Evolutionary conservation across 2,113 vertebrate genomes (phyloP).

Genomic region (Struthio camelus): DNA sequence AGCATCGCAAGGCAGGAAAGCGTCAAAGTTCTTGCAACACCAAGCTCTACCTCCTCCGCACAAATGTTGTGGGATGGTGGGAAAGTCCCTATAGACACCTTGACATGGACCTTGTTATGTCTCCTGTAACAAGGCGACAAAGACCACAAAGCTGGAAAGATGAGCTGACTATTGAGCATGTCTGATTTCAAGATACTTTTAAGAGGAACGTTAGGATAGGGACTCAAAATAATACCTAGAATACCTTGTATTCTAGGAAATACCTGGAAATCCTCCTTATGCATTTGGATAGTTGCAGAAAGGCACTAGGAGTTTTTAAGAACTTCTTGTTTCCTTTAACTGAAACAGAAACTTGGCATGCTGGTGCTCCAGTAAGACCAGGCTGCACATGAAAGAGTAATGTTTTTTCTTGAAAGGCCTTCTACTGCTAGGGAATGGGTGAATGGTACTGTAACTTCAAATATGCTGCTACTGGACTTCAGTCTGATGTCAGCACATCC

Average conservation of each 20-base stretch:
- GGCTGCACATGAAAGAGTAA: not conserved
- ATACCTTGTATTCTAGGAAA: not conserved
- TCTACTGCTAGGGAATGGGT: not conserved
- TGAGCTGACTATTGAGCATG: not conserved
- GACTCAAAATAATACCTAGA: not conserved
- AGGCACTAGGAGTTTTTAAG: not conserved
- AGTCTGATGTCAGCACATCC: not conserved
- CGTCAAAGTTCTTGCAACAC: not conserved
- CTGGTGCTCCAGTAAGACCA: not conserved
- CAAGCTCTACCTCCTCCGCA: not conserved
- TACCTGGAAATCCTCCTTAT: not conserved
- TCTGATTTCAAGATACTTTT: not conserved
- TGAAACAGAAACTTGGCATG: not conserved
- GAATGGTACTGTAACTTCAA: not conserved
- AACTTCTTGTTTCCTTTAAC: not conserved
- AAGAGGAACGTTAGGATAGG: not conserved
- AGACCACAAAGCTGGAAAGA: not conserved
- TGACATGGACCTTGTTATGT: not conserved
- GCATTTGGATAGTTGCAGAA: not conserved
- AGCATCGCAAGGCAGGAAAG: not conserved
- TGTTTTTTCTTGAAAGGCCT: not conserved
- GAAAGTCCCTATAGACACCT: not conserved
- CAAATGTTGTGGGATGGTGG: not conserved
- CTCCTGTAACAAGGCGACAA: not conserved
- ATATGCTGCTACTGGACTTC: not conserved